Conservation (phyloP, 2,113 vertebrate species). For the Chaetodon trifascialis region DNA sequence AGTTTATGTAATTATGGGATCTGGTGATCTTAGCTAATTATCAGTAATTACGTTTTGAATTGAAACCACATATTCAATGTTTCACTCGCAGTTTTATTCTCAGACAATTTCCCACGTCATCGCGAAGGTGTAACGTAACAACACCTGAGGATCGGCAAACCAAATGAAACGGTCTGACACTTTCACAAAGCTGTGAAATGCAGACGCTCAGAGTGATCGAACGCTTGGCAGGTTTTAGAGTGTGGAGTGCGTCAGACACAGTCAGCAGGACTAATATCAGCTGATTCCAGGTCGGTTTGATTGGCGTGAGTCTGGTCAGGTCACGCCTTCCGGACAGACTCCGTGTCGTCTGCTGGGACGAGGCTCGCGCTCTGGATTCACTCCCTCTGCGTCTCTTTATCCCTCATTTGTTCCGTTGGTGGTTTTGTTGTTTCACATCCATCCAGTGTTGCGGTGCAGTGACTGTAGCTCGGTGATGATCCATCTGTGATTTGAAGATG, state of each 20-base stretch:
- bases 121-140: not conserved
- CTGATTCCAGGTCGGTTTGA: not conserved
- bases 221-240: not conserved
- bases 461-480: slow-evolving; percentile 22
- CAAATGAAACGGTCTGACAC: not conserved
- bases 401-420: slow-evolving; percentile 23
- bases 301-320: not conserved
- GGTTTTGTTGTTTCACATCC: slow-evolving; percentile 42
- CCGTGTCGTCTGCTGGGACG: not conserved
- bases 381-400: slow-evolving; percentile 17
- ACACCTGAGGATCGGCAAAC: too few species aligned
- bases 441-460: slow-evolving; percentile 42
- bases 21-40: not conserved
- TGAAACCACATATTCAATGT: not conserved
- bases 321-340: not conserved
- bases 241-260: too few species aligned
- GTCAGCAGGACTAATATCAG: too few species aligned
- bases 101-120: not conserved
- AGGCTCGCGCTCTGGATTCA: slow-evolving; percentile 7
- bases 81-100: not conserved
- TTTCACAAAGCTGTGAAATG: not conserved
- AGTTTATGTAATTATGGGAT: not conserved
- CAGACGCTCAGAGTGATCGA: not conserved
- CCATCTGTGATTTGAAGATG: slow-evolving; percentile 39
- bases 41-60: not conserved